Evolutionary conservation across 1,140 invertebrate genomes (phyloP), one percentile per base, ranked within the genome.

Genomic region (Penaeus japonicus): DNA sequence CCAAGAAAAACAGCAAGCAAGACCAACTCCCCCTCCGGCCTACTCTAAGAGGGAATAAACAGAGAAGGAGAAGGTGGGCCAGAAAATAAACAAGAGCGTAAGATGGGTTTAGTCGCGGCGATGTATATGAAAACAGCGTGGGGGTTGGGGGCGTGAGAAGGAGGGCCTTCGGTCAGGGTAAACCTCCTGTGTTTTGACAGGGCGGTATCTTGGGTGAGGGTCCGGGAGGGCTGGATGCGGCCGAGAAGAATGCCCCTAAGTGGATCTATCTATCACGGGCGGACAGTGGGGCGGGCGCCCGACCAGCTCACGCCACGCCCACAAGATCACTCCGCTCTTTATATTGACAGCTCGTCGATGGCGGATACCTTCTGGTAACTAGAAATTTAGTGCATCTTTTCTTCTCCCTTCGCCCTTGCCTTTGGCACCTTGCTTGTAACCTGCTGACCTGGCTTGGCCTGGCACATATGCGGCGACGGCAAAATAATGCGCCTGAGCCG

Each of bases 241-340:
- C 30, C 75, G 32, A 24, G 75, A 77, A 35, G 75, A 77, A 77
- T 77, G 75, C 75, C 32, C 75, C 35, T 39, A 39, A 39, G 75
- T 39, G 75, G 75, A 39, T 39, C 75, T 77, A 77, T 77, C 75
- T 77, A 77, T 77, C 75, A 75, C 70, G 22, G 70, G 70, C 70
- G 70, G 70, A 75, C 70, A 75, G 70, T n/a, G 70, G 70, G 70
- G 70, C 70, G 70, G 70, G 27, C 70, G 35, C 70, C 70, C 35
- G 27, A 75, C 70, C 70, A 77, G 75, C 20, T 32, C 75, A 35
- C 18, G 15, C 27, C 75, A 77, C 75, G 75, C 75, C 75, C 75
- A 77, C 35, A 20, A 77, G 47, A 77, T 77, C 32, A 39, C 75
- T 1, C 75, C 17, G 17, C 75, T 77, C 75, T 77, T 77, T 77